phyloP scores from a whole-genome alignment of 2,113 vertebrate genomes.

The Eulemur rufifrons region DNA sequence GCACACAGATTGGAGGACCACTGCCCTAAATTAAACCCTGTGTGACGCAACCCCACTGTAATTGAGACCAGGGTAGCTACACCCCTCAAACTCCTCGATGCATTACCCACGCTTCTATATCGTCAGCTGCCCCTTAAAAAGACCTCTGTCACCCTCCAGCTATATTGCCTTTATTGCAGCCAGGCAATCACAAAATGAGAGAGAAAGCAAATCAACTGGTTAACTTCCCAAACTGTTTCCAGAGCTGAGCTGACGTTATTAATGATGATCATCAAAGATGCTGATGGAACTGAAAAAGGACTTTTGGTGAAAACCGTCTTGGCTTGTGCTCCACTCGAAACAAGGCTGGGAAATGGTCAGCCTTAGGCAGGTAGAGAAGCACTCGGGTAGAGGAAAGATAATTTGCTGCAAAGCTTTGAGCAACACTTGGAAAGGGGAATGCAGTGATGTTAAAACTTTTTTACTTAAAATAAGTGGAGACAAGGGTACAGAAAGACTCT shows the following conservation, averaged over 20 bases:
- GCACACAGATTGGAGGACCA: background rate
- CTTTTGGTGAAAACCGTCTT: background rate
- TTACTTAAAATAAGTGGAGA: background rate
- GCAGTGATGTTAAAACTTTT: background rate
- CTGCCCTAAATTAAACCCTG: background rate
- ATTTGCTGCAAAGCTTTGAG: conserved; percentile 6
- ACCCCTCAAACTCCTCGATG: background rate
- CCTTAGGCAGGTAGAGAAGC: background rate
- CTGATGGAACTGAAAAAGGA: background rate
- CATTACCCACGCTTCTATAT: background rate
- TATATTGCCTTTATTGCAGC: background rate
- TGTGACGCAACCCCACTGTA: no score
- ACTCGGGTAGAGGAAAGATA: background rate
- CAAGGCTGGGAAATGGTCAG: background rate
- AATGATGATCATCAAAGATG: background rate
- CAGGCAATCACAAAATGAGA: conserved; percentile 36
- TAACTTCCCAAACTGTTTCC: background rate
- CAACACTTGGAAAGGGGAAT: background rate
- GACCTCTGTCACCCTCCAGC: background rate
- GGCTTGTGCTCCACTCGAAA: background rate
- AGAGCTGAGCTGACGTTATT: background rate
- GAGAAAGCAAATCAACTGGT: background rate
- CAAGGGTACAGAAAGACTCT: background rate
- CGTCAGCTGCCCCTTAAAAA: background rate
- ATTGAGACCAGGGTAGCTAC: background rate